phyloP scores from a whole-genome alignment of 1,140 invertebrate species.

The Drosophila pseudoobscura region DNA sequence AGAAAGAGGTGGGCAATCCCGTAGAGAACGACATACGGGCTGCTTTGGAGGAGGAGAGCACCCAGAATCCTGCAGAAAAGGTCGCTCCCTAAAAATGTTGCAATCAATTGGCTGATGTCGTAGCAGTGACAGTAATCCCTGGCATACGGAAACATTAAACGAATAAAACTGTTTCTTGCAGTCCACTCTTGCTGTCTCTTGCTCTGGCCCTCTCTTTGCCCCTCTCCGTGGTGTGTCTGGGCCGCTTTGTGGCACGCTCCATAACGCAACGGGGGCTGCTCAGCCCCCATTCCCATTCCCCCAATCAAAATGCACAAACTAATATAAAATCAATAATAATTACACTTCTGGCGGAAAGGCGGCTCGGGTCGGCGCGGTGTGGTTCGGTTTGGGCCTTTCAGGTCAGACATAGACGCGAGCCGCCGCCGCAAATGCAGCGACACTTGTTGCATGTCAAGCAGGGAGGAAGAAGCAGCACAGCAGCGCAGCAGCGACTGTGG shows the following conservation, averaged over 20 bases:
- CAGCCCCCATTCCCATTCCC: conserved; percentile 34
- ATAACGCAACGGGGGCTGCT: conserved; percentile 37
- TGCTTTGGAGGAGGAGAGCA: no score
- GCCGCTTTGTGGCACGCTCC: conserved; percentile 58
- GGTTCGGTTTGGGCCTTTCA: conserved; percentile 47
- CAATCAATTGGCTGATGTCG: no score
- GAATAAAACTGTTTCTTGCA: conserved; percentile 2
- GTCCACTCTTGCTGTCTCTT: conserved; percentile 9
- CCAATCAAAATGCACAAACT: conserved; percentile 53
- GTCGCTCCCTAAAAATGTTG: no score
- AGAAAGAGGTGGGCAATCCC: no score
- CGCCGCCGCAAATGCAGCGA: conserved; percentile 22
- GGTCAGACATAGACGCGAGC: conserved; percentile 18
- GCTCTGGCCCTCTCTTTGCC: neutral
- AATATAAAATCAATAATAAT: conserved; percentile 81
- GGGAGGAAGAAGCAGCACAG: conserved; percentile 51
- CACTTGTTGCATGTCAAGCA: conserved; percentile 75
- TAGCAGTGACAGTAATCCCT: no score
- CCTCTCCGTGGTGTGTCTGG: conserved; percentile 7
- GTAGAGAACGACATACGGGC: no score
- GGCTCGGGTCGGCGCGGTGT: conserved; percentile 43
- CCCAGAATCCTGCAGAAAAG: no score
- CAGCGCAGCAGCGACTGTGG: conserved; percentile 4
- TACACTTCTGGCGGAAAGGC: conserved; percentile 59
- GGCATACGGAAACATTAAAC: no score